Base-by-base conservation (phyloP, 2,797 vertebrate species). In the Leucoraja ocellata region DNA sequence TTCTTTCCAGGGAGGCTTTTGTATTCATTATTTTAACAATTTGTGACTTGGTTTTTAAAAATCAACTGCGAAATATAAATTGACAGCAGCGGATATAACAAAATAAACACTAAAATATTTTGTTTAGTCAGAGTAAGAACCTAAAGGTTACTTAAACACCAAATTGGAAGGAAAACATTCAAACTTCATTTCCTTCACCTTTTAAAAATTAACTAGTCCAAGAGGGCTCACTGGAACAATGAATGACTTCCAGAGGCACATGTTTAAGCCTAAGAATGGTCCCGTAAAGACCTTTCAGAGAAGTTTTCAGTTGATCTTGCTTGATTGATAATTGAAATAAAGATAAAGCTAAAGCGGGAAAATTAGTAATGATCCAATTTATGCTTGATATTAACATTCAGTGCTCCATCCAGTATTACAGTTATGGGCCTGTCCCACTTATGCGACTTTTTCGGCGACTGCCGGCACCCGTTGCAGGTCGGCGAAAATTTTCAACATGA, bases 121-220 rank as follows among this genome's bases (percentile, higher is more conserved):
- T 88, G 84, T 88, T 88, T 88, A 88, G 84, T 88, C 84, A 88
- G 84, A 68, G 63, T 21, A 88, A 88, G n/a, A 88, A 88, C 84
- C 63, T 88, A 88, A 88, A 88, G 84, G 84, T 88, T 88, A 88
- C 61, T 88, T 88, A 68, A 88, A 88, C 63, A 88, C 61, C 63
- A 88, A 88, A 88, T 88, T 88, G 84, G 84, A 88, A 88, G 84
- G 68, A 88, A 88, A 88, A 88, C 84, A 88, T 88, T 88, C 84
- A 88, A 63, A 88, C 63, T 88, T 88, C 84, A 88, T 88, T 88
- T 88, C 84, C 84, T 88, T 88, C 84, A 88, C 84, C 84, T 88
- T 88, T 88, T 88, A 68, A 65, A 88, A 88, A 88, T 88, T 88
- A 88, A 88, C 32, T 88, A 68, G 84, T 36, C 84, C 84, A 88